phyloP scores from a whole-genome alignment of 2,797 vertebrate genomes.

The Alosa sapidissima region DNA sequence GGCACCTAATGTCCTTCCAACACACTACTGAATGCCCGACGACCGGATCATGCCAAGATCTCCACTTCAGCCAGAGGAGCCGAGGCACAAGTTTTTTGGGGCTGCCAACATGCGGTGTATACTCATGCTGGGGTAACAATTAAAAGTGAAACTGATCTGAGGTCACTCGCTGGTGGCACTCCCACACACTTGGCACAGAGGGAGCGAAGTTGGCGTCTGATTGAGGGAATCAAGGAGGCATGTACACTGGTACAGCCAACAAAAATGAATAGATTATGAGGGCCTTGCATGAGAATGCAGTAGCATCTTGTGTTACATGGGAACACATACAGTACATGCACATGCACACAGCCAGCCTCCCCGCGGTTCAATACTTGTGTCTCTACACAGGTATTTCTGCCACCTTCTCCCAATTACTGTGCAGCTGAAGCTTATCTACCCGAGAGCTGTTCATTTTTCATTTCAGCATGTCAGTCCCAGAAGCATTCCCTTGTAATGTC shows the following conservation, averaged over 20 bases:
- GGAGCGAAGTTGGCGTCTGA: neutral
- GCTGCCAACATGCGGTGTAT: neutral
- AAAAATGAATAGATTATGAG: neutral
- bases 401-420: constrained; percentile 61
- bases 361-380: constrained; percentile 22
- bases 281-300: neutral
- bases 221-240: neutral
- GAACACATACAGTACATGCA: too few relatives aligned
- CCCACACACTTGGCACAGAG: constrained; percentile 25
- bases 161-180: constrained; percentile 19
- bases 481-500: constrained; percentile 63
- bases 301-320: neutral
- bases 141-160: constrained; percentile 14
- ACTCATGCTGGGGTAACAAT: neutral
- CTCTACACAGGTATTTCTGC: constrained; percentile 40
- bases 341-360: neutral
- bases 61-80: neutral
- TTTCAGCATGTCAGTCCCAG: constrained; percentile 58
- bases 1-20: constrained; percentile 16
- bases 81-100: neutral
- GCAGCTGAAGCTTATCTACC: constrained; percentile 52
- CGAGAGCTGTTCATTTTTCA: constrained; percentile 50
- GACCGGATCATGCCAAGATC: neutral
- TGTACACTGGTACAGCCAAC: neutral
- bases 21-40: neutral